Percentiles rank a stretch among this genome's conserved stretches.
phyloP scores from a whole-genome alignment of 2,797 vertebrate species.

The Tadarida brasiliensis region DNA sequence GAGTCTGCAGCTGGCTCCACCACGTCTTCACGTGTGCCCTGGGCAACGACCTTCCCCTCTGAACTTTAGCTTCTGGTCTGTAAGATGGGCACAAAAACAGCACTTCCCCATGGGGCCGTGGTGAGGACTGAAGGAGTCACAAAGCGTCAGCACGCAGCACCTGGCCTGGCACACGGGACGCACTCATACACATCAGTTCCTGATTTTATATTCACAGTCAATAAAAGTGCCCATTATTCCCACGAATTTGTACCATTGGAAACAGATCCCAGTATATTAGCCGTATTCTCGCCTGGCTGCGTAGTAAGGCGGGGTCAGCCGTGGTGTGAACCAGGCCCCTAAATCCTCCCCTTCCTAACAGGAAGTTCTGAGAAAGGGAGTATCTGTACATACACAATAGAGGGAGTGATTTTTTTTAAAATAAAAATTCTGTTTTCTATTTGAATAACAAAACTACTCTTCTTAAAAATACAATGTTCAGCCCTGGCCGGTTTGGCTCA shows the following conservation, averaged over 20 bases:
- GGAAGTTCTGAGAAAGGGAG: background rate
- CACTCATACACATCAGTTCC: background rate
- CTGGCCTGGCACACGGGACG: background rate
- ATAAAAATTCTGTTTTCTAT: constrained; percentile 40
- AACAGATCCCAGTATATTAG: background rate
- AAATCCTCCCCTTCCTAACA: background rate
- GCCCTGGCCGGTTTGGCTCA: background rate
- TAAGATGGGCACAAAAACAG: background rate
- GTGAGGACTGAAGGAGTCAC: background rate
- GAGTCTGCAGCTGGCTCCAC: background rate
- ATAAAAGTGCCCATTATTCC: background rate
- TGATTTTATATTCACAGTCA: background rate
- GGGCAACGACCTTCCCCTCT: background rate
- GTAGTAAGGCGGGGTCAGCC: background rate
- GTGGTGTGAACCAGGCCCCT: background rate
- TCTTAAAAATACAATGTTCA: background rate
- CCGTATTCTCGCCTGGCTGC: background rate
- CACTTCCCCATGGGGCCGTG: accelerated
- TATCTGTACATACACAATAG: background rate
- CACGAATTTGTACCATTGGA: background rate
- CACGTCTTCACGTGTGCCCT: background rate
- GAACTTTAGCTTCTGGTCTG: background rate
- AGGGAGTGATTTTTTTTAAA: background rate
- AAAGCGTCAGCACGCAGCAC: accelerated
- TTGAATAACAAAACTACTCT: background rate